A percentile compares a stretch with the other conserved stretches of the same genome.
These are phyloP conservation scores for Aphelocoma californica DNA, from an alignment of 2,797 vertebrate genomes.

Conservation along the genomic window DNA sequence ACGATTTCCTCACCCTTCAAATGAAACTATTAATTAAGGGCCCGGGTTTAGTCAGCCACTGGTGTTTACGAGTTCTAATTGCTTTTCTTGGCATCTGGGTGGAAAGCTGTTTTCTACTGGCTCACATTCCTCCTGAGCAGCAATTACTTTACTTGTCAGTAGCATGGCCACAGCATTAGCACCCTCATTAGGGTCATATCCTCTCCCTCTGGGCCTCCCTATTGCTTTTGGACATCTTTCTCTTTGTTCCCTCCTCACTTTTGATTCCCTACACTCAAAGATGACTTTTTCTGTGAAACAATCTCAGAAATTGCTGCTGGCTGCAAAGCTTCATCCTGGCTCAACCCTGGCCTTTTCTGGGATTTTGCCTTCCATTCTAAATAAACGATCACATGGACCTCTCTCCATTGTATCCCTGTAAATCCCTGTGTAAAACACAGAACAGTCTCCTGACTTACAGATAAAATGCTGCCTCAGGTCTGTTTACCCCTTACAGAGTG, in stretches of 20 bases:
- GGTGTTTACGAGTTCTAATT: conserved; percentile 45
- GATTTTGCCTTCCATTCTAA: neutral
- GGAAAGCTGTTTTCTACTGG: neutral
- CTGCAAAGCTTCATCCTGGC: neutral
- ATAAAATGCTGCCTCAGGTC: neutral
- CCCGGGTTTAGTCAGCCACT: conserved; percentile 26
- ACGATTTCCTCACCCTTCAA: conserved; percentile 45
- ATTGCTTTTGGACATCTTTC: neutral
- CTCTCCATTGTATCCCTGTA: neutral
- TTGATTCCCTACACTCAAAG: neutral
- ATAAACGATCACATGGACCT: neutral
- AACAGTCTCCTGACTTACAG: neutral
- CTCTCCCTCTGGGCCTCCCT: neutral
- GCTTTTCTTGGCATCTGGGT: conserved; percentile 30
- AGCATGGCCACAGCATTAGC: neutral
- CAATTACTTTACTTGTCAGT: neutral
- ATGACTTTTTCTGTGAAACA: neutral
- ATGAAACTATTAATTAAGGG: conserved; percentile 53
- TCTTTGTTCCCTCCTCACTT: neutral
- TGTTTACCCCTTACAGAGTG: neutral
- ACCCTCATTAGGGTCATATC: neutral
- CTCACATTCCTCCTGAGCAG: conserved; percentile 23
- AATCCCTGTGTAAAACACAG: neutral
- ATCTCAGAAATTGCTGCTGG: neutral
- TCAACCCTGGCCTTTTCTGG: neutral